Evolutionary conservation across 2,888 invertebrate genomes (phyloP).

Genomic region (Pseudanteris insignis): DNA sequence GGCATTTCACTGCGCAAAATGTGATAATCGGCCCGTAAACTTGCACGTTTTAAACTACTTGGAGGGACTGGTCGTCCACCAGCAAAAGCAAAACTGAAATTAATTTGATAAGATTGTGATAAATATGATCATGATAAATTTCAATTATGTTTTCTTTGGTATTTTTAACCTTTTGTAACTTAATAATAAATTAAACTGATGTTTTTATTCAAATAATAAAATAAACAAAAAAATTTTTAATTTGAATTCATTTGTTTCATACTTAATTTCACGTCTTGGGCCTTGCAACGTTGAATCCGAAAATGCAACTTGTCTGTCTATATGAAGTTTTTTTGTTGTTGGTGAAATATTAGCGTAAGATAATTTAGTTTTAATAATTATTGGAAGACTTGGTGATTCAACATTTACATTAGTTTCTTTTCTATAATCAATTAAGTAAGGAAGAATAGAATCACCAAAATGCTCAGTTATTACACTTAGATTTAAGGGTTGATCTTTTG

Average conservation of each 20-base stretch:
- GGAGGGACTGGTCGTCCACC: slow-evolving; percentile 63
- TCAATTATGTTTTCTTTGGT: too few species aligned
- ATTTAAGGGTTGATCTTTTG: slow-evolving; percentile 53
- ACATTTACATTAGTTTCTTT: slow-evolving; percentile 23
- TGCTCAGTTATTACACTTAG: slow-evolving; percentile 55
- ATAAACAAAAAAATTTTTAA: too few species aligned
- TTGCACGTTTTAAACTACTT: slow-evolving; percentile 59
- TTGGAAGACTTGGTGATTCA: slow-evolving; percentile 54
- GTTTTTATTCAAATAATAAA: too few species aligned
- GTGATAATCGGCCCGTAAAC: slow-evolving; percentile 63
- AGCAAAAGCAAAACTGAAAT: slow-evolving; percentile 61
- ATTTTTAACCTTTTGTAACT: neutral
- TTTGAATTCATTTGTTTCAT: neutral
- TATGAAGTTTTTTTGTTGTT: slow-evolving; percentile 44
- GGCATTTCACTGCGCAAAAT: slow-evolving; percentile 60
- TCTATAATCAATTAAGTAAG: slow-evolving; percentile 51
- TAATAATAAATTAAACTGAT: slow-evolving; percentile 3
- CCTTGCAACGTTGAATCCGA: slow-evolving; percentile 61
- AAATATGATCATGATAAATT: too few species aligned
- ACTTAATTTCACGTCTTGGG: slow-evolving; percentile 63
- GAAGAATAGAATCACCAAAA: slow-evolving; percentile 62
- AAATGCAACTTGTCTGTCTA: slow-evolving; percentile 59
- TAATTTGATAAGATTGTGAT: too few species aligned
- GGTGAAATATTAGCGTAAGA: slow-evolving; percentile 59
- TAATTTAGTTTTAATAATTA: slow-evolving; percentile 61